Evolutionary conservation across 1,140 invertebrate species (phyloP).

Genomic region (Aphaenogaster ashmeadi): DNA sequence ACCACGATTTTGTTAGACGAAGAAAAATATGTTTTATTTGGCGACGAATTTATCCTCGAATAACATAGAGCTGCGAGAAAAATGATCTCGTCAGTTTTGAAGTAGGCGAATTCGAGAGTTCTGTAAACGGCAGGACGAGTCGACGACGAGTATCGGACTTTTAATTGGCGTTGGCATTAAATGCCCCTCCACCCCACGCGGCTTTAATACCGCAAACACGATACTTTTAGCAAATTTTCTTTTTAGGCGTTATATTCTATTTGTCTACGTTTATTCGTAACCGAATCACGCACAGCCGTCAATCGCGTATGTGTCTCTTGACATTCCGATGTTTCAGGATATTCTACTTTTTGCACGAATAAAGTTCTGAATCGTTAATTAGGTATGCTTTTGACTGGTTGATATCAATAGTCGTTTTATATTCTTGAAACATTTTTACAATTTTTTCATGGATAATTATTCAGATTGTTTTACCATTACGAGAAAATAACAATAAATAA

Average conservation of each 20-base stretch:
- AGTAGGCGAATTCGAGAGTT: slow-evolving; percentile 25
- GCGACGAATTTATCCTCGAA: slow-evolving; percentile 23
- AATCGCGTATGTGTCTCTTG: not conserved
- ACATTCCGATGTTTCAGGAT: slow-evolving; percentile 1
- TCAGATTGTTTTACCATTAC: not conserved
- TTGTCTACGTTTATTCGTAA: slow-evolving; percentile 21
- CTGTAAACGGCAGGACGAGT: slow-evolving; percentile 24
- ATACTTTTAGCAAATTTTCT: slow-evolving; percentile 33
- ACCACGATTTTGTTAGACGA: slow-evolving; percentile 5
- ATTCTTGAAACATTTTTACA: slow-evolving; percentile 13
- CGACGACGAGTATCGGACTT: slow-evolving; percentile 32
- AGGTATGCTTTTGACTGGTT: not conserved
- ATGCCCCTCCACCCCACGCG: not conserved
- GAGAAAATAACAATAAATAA: not conserved
- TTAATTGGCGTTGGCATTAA: slow-evolving; percentile 46
- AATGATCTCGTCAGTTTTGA: slow-evolving; percentile 42
- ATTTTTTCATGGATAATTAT: slow-evolving; percentile 13
- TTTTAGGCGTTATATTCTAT: slow-evolving; percentile 5
- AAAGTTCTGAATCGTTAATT: slow-evolving; percentile 8
- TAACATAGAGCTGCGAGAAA: not conserved
- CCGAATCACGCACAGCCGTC: slow-evolving; percentile 25
- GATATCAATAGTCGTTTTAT: not conserved
- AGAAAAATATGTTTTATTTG: slow-evolving; percentile 14
- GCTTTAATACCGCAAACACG: slow-evolving; percentile 24
- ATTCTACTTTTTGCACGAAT: not conserved